Conservation (phyloP, 2,888 invertebrate species). For the Drosophila picticornis region DNA sequence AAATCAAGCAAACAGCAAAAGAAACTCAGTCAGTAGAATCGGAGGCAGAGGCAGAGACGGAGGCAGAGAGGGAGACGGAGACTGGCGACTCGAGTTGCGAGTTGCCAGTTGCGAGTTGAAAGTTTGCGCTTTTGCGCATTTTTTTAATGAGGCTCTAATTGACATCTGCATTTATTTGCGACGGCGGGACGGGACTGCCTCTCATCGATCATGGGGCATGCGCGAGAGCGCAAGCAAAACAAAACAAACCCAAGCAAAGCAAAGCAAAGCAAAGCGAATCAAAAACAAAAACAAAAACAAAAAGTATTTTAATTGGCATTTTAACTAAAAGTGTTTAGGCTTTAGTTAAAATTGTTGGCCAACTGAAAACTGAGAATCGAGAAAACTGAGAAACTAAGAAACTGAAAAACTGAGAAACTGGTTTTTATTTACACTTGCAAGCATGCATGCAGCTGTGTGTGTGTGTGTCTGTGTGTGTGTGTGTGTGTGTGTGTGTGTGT, state of each 20-base stretch:
- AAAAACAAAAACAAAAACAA: slow-evolving; percentile 7
- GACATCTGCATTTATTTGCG: slow-evolving; percentile 84
- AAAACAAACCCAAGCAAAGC: not conserved
- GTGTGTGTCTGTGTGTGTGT: not conserved
- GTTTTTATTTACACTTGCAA: slow-evolving; percentile 40
- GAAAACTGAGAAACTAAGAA: slow-evolving; percentile 30
- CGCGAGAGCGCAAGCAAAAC: slow-evolving; percentile 11
- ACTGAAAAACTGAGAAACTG: slow-evolving; percentile 55
- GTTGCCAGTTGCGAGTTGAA: slow-evolving; percentile 64
- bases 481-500: slow-evolving; percentile 3
- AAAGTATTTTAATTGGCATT: slow-evolving; percentile 84
- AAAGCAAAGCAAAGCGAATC: not conserved
- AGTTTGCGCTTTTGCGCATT: slow-evolving; percentile 75
- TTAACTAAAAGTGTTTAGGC: slow-evolving; percentile 85
- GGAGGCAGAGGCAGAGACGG: not conserved
- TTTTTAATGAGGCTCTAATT: slow-evolving; percentile 85
- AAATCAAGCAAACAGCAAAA: slow-evolving; percentile 33
- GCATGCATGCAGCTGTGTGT: not conserved
- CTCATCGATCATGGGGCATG: slow-evolving; percentile 39
- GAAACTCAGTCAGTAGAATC: slow-evolving; percentile 67
- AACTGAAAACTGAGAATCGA: slow-evolving; percentile 30
- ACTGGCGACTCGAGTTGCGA: slow-evolving; percentile 4
- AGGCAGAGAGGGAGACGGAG: too few relatives aligned
- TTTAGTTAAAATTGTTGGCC: slow-evolving; percentile 83
- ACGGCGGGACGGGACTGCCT: slow-evolving; percentile 25